Percentiles rank a stretch among this genome's conserved stretches.
These are phyloP conservation scores for Pongo pygmaeus DNA, from an alignment of 2,113 vertebrate species.

Conservation along the genomic window DNA sequence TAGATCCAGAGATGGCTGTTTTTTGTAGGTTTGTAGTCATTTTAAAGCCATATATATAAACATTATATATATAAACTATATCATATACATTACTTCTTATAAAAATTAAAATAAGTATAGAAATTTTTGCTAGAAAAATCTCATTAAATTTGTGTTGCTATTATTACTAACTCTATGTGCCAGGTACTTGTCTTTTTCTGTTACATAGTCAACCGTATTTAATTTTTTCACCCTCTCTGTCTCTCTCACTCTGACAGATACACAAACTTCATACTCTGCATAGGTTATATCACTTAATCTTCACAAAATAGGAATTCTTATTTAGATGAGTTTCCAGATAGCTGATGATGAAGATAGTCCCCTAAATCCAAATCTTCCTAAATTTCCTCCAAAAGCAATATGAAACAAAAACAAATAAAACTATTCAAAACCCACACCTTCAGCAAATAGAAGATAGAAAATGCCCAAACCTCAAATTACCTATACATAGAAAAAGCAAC, in stretches of 20 bases:
- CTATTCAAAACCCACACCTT: neutral
- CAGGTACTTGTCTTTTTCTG: neutral
- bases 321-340: neutral
- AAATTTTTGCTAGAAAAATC: neutral
- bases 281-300: neutral
- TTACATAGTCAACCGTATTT: neutral
- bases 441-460: neutral
- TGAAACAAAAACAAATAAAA: neutral
- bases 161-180: neutral
- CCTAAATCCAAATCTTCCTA: neutral
- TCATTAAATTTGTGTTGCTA: neutral
- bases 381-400: neutral
- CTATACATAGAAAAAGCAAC: neutral
- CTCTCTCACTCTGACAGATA: neutral
- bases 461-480: neutral
- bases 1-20: neutral
- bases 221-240: too few relatives aligned
- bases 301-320: neutral
- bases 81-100: neutral
- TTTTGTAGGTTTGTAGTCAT: neutral
- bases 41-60: neutral
- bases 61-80: fast-evolving
- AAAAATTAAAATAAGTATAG: neutral
- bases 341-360: neutral
- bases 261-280: neutral